A percentile compares a stretch with the other conserved stretches of the same genome.
These are phyloP conservation scores for Drosophila melanica DNA, from an alignment of 1,140 invertebrate species.

Conservation along the genomic window DNA sequence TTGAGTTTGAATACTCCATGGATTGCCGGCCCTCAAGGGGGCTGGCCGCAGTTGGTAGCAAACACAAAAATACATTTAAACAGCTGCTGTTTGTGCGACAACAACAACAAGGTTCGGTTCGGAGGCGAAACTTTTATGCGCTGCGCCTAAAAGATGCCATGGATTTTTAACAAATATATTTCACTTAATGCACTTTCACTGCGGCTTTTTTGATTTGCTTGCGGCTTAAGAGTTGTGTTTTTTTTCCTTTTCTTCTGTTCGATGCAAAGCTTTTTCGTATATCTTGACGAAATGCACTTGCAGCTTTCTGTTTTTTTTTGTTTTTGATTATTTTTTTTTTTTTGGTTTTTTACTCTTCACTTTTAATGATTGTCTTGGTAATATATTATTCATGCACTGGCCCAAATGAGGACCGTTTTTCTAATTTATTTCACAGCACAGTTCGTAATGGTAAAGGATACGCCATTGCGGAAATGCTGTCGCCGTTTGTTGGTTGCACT, in stretches of 20 bases:
- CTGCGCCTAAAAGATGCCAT: constrained; percentile 79
- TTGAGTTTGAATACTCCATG: constrained; percentile 84
- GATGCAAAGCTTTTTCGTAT: too few relatives aligned
- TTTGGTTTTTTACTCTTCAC: constrained; percentile 14
- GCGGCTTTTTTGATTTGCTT: constrained; percentile 19
- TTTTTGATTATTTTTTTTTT: too few relatives aligned
- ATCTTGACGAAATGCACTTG: background rate
- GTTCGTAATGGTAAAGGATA: constrained; percentile 19
- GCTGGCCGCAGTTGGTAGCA: constrained; percentile 75
- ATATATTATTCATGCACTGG: background rate
- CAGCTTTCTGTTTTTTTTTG: background rate
- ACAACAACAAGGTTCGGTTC: constrained; percentile 19
- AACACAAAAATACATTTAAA: constrained; percentile 84
- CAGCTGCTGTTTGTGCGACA: constrained; percentile 63
- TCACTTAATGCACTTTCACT: constrained; percentile 68
- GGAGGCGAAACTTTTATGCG: constrained; percentile 46
- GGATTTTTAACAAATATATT: constrained; percentile 20
- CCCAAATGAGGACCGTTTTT: background rate
- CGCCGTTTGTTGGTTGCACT: constrained; percentile 69
- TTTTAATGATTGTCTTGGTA: constrained; percentile 1
- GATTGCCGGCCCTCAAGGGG: constrained; percentile 83
- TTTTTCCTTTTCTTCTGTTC: background rate
- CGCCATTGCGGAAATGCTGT: constrained; percentile 69
- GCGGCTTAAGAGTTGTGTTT: constrained; percentile 12
- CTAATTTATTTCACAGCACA: constrained; percentile 13